phyloP scores from a whole-genome alignment of 2,888 invertebrate genomes.

The Netelia melanura region DNA sequence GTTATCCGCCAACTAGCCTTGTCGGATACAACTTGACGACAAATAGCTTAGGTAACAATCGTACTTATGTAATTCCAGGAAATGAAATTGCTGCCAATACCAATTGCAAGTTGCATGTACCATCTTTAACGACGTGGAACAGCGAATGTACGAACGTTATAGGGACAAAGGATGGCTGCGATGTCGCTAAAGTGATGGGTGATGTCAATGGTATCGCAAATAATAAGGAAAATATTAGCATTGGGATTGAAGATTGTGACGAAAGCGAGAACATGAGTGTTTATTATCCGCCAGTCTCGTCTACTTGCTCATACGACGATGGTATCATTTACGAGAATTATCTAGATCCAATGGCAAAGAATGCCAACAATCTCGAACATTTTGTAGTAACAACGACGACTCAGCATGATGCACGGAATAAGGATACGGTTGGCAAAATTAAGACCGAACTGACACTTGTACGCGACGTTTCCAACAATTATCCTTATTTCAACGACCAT shows the following conservation, averaged over 20 bases:
- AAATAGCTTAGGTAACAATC: neutral
- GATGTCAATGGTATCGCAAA: neutral
- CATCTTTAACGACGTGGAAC: constrained; percentile 19
- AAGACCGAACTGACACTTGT: constrained; percentile 20
- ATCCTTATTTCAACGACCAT: neutral
- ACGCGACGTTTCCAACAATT: constrained; percentile 16
- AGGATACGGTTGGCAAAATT: neutral
- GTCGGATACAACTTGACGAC: constrained; percentile 16
- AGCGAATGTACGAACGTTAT: neutral
- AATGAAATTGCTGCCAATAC: neutral
- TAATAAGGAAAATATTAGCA: neutral
- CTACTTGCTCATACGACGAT: constrained; percentile 45
- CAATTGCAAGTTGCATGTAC: neutral
- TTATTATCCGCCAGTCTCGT: constrained; percentile 36
- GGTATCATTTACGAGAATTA: constrained; percentile 40
- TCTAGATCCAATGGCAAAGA: neutral
- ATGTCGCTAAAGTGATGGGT: neutral
- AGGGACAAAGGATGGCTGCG: neutral
- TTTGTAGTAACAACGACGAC: neutral
- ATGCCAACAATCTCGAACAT: constrained; percentile 16
- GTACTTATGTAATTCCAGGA: neutral
- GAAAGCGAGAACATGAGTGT: neutral
- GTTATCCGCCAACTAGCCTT: neutral
- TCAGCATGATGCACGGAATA: neutral
- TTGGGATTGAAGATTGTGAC: neutral